Evolutionary conservation across 1,140 invertebrate genomes (phyloP).

Genomic region (Elymnias hypermnestra): DNA sequence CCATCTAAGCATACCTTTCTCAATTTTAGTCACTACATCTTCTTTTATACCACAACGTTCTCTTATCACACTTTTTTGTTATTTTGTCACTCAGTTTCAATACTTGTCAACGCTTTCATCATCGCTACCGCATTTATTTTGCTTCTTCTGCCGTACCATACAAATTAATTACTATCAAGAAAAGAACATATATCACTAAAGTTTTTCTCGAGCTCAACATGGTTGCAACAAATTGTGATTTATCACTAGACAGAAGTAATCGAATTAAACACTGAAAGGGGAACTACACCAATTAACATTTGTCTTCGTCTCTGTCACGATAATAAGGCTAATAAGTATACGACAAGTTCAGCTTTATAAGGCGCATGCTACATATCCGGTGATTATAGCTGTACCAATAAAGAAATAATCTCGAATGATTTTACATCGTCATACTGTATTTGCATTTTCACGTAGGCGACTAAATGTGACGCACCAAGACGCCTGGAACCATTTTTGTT

Average conservation of each 20-base stretch:
- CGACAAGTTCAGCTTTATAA: constrained; percentile 18
- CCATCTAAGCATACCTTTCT: no score
- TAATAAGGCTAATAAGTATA: constrained; percentile 24
- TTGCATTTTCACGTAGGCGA: constrained; percentile 34
- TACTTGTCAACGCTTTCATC: no score
- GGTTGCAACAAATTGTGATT: constrained; percentile 8
- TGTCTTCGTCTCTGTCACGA: constrained; percentile 19
- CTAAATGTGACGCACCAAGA: constrained; percentile 39
- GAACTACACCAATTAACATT: constrained; percentile 15
- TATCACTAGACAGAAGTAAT: constrained; percentile 5
- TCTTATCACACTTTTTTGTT: no score
- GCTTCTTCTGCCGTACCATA: no score
- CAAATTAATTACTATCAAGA: no score
- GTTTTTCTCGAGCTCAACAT: no score
- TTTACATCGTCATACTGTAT: constrained; percentile 31
- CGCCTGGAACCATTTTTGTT: constrained; percentile 27
- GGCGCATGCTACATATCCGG: constrained; percentile 25
- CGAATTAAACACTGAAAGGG: constrained; percentile 18
- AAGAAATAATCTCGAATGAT: constrained; percentile 32
- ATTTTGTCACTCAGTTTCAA: no score
- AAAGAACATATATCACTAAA: no score
- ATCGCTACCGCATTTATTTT: no score
- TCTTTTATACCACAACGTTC: no score
- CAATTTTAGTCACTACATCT: no score
- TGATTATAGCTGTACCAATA: constrained; percentile 33